Evolutionary conservation across 2,888 invertebrate species (phyloP).

Genomic region (Smittia sp.): DNA sequence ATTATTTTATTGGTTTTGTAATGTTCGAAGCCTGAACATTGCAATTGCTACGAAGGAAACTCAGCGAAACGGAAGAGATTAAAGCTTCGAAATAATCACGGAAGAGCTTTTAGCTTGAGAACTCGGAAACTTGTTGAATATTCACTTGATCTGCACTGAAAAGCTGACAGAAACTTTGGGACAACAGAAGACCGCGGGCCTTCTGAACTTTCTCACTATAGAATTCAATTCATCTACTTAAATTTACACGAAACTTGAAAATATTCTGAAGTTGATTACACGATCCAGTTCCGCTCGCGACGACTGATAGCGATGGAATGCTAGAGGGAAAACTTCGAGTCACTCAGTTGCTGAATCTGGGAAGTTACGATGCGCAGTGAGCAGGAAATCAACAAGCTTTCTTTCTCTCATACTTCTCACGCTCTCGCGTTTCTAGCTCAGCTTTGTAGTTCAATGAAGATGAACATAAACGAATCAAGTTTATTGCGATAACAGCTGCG

Average conservation of each 20-base stretch:
- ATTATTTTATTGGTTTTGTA: not conserved
- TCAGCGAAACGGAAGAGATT: not conserved
- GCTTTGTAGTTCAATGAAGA: not conserved
- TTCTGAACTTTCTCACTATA: not conserved
- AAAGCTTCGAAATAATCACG: not conserved
- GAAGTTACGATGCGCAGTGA: too few species aligned
- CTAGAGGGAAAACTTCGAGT: not conserved
- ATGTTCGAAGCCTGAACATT: not conserved
- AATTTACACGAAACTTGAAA: too few species aligned
- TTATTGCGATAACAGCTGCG: too few species aligned
- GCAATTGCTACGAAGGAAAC: not conserved
- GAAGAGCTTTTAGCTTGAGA: not conserved
- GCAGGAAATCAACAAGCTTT: not conserved
- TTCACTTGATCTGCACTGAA: not conserved
- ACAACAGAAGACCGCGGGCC: too few species aligned
- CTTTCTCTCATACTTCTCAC: not conserved
- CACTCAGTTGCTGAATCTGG: too few species aligned
- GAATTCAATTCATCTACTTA: too few species aligned
- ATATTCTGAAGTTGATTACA: not conserved
- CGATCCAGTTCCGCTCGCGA: not conserved
- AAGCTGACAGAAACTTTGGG: not conserved
- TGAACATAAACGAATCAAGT: too few species aligned
- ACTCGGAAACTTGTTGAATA: not conserved
- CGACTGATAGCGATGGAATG: slow-evolving; percentile 29
- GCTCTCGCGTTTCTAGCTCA: not conserved